A percentile compares a stretch with the other conserved stretches of the same genome.
Conservation (phyloP, 92 coral and sea anemone genomes). For the Siderastrea radians region DNA sequence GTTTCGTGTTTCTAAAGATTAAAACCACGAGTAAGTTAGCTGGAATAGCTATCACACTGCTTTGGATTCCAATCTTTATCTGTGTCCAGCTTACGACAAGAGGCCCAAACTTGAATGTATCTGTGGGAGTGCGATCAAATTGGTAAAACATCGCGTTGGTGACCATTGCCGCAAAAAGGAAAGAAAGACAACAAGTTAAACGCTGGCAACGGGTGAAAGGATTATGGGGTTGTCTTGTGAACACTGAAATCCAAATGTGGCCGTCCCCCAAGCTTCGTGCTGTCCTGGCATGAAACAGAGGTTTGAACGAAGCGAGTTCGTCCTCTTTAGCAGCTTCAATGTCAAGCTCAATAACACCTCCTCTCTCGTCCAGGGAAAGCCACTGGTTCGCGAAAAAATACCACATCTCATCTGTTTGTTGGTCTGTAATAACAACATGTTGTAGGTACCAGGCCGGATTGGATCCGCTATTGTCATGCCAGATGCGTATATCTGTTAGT, state of each 20-base stretch:
- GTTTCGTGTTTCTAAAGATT: slow-evolving; percentile 31
- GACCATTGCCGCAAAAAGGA: slow-evolving; percentile 80
- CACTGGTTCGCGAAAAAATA: slow-evolving; percentile 55
- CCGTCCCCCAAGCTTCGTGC: slow-evolving; percentile 27
- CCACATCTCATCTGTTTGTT: slow-evolving; percentile 52
- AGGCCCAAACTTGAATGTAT: no score
- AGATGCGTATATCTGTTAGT: slow-evolving; percentile 16
- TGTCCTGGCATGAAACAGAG: slow-evolving; percentile 70
- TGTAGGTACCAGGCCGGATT: slow-evolving; percentile 86
- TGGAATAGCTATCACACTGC: no score
- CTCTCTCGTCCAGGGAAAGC: no score
- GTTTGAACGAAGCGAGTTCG: slow-evolving; percentile 74
- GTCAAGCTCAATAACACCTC: no score
- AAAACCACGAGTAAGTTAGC: no score
- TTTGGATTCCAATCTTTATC: no score
- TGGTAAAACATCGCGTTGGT: slow-evolving; percentile 61
- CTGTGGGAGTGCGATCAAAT: no score
- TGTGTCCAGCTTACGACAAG: no score
- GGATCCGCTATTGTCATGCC: slow-evolving; percentile 83
- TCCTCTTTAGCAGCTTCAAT: slow-evolving; percentile 17
- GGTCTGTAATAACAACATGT: background rate
- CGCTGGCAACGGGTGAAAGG: no score
- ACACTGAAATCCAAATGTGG: slow-evolving; percentile 79
- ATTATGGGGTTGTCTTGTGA: slow-evolving; percentile 57
- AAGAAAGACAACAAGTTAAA: slow-evolving; percentile 75